Evolutionary conservation across 2,888 invertebrate genomes (phyloP).

Genomic region (Drosophila testacea): DNA sequence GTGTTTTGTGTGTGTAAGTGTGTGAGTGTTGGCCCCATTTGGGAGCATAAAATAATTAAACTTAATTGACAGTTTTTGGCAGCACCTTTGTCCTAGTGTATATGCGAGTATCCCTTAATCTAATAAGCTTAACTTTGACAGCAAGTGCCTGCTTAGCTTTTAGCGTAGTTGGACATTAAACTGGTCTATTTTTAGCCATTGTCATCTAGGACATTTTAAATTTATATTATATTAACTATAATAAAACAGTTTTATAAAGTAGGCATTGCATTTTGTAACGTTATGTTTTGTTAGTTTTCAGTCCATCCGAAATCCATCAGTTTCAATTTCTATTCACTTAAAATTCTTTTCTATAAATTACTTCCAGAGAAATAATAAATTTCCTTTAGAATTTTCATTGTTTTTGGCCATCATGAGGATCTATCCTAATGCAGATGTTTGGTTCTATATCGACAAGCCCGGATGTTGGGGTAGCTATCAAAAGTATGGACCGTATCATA

Average conservation of each 20-base stretch:
- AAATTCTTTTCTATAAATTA: slow-evolving; percentile 16
- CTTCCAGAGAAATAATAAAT: background rate
- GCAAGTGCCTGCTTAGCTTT: slow-evolving; percentile 65
- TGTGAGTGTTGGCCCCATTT: slow-evolving; percentile 46
- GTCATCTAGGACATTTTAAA: slow-evolving; percentile 6
- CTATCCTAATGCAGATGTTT: slow-evolving; percentile 63
- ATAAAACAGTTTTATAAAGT: slow-evolving; percentile 14
- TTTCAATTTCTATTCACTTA: background rate
- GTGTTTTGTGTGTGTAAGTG: slow-evolving; percentile 12
- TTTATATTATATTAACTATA: background rate
- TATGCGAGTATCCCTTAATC: slow-evolving; percentile 52
- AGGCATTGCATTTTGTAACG: background rate
- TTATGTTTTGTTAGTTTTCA: background rate
- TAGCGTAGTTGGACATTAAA: slow-evolving; percentile 30
- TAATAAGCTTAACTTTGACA: slow-evolving; percentile 71
- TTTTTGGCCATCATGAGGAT: slow-evolving; percentile 59
- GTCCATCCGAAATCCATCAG: background rate
- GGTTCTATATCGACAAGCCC: slow-evolving; percentile 66
- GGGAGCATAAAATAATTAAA: slow-evolving; percentile 77
- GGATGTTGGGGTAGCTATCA: slow-evolving; percentile 61
- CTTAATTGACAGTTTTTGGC: slow-evolving; percentile 78
- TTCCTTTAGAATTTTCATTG: background rate
- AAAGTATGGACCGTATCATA: slow-evolving; percentile 52
- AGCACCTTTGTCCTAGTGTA: slow-evolving; percentile 62
- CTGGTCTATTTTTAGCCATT: slow-evolving; percentile 6